phyloP scores from a whole-genome alignment of 2,797 vertebrate species.

The Phrynocephalus guinanensis region DNA sequence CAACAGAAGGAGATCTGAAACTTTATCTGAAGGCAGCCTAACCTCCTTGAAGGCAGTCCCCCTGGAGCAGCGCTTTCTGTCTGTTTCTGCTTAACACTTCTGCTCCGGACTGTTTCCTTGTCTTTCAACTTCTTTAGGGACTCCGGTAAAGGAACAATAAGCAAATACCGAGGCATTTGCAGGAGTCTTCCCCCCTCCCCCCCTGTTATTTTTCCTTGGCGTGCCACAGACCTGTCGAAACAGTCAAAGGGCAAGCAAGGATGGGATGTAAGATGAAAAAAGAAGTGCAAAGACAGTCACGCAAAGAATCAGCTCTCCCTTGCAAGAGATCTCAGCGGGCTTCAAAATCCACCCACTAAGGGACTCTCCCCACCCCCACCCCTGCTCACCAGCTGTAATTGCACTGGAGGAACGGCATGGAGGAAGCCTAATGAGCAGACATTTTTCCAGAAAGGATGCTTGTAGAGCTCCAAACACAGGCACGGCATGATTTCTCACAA shows the following conservation, averaged over 20 bases:
- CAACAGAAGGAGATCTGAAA: conserved; percentile 51
- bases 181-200: neutral
- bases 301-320: neutral
- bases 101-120: conserved; percentile 57
- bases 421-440: neutral
- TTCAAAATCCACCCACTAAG: neutral
- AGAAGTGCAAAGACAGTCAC: neutral
- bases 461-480: too few species aligned
- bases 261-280: neutral
- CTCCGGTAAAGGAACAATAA: conserved; percentile 48
- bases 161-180: conserved; percentile 50
- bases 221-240: conserved; percentile 16
- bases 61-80: conserved; percentile 35
- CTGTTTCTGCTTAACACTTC: conserved; percentile 35
- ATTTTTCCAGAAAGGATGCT: neutral
- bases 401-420: neutral
- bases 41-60: conserved; percentile 60
- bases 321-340: neutral
- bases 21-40: conserved; percentile 67
- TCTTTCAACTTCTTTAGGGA: conserved; percentile 67
- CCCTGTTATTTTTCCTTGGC: neutral
- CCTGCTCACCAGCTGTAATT: neutral
- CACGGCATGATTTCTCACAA: too few species aligned
- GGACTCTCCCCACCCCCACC: neutral
- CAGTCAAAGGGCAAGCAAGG: conserved; percentile 11